Percentiles rank a stretch among this genome's conserved stretches.
Evolutionary conservation across 2,113 vertebrate species (phyloP).

Genomic region (Casuarius casuarius): DNA sequence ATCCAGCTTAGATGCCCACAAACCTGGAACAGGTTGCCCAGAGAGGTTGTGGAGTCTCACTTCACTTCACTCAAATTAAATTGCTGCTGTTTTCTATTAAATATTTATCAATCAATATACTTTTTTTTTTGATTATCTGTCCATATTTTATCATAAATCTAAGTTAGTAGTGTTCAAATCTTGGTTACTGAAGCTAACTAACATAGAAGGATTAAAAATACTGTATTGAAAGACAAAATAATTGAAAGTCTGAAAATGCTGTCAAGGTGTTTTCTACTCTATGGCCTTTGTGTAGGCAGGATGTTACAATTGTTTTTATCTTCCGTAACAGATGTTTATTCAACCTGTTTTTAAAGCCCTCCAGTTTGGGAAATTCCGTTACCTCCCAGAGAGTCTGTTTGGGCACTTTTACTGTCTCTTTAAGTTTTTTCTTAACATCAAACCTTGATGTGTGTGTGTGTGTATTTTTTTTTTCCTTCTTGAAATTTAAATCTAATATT

Average conservation of each 20-base stretch:
- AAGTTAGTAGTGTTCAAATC: not conserved
- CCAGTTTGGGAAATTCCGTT: too few relatives aligned
- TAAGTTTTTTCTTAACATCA: too few relatives aligned
- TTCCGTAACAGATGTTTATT: too few relatives aligned
- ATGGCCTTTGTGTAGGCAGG: not conserved
- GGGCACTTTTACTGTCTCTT: too few relatives aligned
- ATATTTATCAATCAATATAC: not conserved
- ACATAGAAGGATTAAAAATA: not conserved
- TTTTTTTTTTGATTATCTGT: not conserved
- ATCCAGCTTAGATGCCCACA: not conserved
- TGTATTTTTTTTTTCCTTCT: too few relatives aligned
- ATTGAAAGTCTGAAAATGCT: not conserved
- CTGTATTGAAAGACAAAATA: not conserved
- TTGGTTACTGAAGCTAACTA: not conserved
- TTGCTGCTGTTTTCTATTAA: not conserved
- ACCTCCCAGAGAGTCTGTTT: too few relatives aligned
- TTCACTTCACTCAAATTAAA: too few relatives aligned
- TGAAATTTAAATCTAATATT: too few relatives aligned
- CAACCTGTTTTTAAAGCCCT: too few relatives aligned
- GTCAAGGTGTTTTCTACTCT: not conserved
- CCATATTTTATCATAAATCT: not conserved
- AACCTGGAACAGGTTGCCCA: too few relatives aligned
- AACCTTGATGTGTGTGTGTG: too few relatives aligned
- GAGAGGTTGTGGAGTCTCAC: too few relatives aligned
- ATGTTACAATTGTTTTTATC: not conserved